A percentile compares a stretch with the other conserved stretches of the same genome.
phyloP scores from a whole-genome alignment of 1,140 invertebrate genomes.

The Euura saliciscinereae region DNA sequence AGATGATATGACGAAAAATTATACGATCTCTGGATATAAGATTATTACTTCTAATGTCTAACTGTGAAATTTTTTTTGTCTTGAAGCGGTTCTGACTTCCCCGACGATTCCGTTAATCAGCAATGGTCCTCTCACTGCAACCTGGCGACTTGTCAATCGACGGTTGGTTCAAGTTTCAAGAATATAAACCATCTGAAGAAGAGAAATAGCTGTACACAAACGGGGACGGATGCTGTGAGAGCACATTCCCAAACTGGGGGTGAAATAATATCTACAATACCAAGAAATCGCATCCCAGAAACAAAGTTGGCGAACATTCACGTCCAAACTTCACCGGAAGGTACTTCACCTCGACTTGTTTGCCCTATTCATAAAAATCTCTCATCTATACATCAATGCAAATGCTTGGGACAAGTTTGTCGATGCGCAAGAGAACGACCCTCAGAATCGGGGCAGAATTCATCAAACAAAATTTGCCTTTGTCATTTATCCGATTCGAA shows the following conservation, averaged over 20 bases:
- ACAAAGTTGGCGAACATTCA: slow-evolving; percentile 32
- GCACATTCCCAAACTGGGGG: slow-evolving; percentile 48
- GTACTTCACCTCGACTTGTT: neutral
- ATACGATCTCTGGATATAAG: no score
- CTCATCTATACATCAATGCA: slow-evolving; percentile 19
- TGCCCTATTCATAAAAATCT: slow-evolving; percentile 26
- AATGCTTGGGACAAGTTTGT: slow-evolving; percentile 19
- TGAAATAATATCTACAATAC: slow-evolving; percentile 45
- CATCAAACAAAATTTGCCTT: neutral
- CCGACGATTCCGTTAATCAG: slow-evolving; percentile 28
- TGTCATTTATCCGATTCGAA: neutral
- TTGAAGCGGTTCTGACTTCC: neutral
- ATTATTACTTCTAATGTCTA: no score
- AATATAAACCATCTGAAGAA: slow-evolving; percentile 37
- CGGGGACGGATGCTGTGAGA: slow-evolving; percentile 28
- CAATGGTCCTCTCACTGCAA: slow-evolving; percentile 58
- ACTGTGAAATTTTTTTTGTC: neutral
- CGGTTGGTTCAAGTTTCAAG: slow-evolving; percentile 13
- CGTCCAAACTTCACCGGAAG: slow-evolving; percentile 33
- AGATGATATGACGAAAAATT: no score
- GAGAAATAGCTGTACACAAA: slow-evolving; percentile 52
- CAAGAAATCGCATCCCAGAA: neutral
- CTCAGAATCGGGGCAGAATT: slow-evolving; percentile 9
- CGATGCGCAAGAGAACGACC: slow-evolving; percentile 11
- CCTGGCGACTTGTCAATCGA: slow-evolving; percentile 37